Conservation (phyloP, 2,797 vertebrate genomes). For the Vireo griseus region DNA sequence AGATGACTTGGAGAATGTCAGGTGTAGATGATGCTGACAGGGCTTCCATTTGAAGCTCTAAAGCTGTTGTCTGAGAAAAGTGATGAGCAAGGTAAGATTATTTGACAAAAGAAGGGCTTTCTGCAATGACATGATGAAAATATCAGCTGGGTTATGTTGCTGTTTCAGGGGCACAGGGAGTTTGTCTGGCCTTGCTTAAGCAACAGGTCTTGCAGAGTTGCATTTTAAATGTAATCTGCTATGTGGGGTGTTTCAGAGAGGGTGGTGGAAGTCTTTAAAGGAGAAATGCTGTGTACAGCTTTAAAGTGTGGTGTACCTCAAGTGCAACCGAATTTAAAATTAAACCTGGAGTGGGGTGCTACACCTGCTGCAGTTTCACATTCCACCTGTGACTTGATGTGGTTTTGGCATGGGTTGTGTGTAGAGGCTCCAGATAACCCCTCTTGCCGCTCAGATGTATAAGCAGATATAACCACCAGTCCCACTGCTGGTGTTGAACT, state of each 20-base stretch:
- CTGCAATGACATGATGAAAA: background rate
- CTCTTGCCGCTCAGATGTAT: rapidly evolving
- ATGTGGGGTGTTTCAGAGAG: background rate
- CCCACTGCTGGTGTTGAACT: background rate
- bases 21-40: background rate
- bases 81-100: slow-evolving; percentile 26
- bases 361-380: background rate
- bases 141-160: rapidly evolving
- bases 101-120: background rate
- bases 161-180: rapidly evolving
- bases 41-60: background rate
- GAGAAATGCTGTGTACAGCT: background rate
- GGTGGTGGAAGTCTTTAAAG: background rate
- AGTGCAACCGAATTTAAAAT: background rate
- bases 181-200: background rate
- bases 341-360: background rate
- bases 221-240: background rate
- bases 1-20: background rate
- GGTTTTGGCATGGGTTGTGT: background rate
- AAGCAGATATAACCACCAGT: background rate
- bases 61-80: background rate
- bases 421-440: background rate
- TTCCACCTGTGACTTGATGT: background rate
- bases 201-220: background rate
- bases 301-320: background rate